Evolutionary conservation across 2,113 vertebrate genomes (phyloP).

Genomic region (Larimichthys crocea): DNA sequence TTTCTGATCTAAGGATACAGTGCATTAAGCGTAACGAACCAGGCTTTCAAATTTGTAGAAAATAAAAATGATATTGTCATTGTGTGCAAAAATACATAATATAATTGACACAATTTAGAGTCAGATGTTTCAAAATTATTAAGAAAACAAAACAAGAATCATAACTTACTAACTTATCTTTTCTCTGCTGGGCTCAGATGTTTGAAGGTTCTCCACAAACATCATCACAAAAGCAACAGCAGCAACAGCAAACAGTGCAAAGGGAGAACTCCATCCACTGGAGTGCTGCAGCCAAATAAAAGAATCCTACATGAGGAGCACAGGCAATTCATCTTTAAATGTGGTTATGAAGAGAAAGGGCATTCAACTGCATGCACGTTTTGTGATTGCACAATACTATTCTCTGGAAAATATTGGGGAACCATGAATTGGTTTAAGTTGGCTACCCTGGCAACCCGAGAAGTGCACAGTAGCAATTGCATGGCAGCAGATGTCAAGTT

Average conservation of each 20-base stretch:
- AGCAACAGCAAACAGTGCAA: constrained; percentile 14
- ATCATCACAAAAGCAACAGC: constrained; percentile 35
- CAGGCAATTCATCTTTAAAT: constrained; percentile 69
- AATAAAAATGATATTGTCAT: neutral
- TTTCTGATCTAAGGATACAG: neutral
- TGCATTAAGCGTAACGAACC: neutral
- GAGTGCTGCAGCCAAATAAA: constrained; percentile 57
- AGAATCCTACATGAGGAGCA: constrained; percentile 38
- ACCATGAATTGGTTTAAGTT: constrained; percentile 56
- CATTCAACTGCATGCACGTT: constrained; percentile 67
- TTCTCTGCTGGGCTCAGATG: constrained; percentile 38
- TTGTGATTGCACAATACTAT: constrained; percentile 68
- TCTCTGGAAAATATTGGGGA: constrained; percentile 53
- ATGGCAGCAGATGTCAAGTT: constrained; percentile 49
- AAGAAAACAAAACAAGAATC: neutral
- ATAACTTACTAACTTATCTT: constrained; percentile 5
- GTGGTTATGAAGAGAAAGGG: constrained; percentile 60
- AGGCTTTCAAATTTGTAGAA: neutral
- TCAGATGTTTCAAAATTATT: neutral
- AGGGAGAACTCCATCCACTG: constrained; percentile 31
- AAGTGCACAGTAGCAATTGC: constrained; percentile 23
- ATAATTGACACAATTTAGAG: neutral
- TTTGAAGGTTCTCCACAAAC: constrained; percentile 26
- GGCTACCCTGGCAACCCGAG: constrained; percentile 54
- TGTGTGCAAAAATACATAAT: neutral